phyloP scores from a whole-genome alignment of 2,888 invertebrate genomes.

The Conomelus anceps region DNA sequence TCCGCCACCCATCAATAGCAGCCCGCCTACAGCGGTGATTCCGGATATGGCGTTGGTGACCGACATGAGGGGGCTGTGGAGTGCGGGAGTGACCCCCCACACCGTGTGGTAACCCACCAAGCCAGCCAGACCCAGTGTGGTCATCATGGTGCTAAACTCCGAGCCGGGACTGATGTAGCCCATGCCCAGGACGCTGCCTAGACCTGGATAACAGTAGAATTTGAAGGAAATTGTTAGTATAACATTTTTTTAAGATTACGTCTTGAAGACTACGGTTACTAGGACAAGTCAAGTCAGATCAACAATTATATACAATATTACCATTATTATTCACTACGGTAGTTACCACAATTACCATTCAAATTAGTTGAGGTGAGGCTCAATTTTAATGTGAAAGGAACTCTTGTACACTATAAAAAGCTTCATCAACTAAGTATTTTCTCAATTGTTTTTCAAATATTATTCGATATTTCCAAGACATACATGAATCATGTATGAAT shows the following conservation, averaged over 20 bases:
- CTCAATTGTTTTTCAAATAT: no score
- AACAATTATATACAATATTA: no score
- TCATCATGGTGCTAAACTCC: constrained; percentile 80
- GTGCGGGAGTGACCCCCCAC: constrained; percentile 85
- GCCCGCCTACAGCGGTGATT: constrained; percentile 84
- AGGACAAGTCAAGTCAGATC: neutral
- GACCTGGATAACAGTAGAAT: constrained; percentile 44
- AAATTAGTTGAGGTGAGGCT: no score
- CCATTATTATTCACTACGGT: neutral
- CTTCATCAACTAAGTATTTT: no score
- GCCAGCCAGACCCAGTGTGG: constrained; percentile 74
- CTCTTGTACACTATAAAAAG: no score
- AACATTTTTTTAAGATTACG: neutral
- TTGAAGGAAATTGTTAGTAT: neutral
- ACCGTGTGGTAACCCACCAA: constrained; percentile 82
- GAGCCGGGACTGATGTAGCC: constrained; percentile 74
- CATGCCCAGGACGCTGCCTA: constrained; percentile 61
- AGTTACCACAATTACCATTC: neutral
- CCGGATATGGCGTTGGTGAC: constrained; percentile 89
- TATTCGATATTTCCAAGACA: no score
- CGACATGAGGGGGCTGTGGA: constrained; percentile 87
- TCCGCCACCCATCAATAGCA: constrained; percentile 79
- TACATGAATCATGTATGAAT: no score
- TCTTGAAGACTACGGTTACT: neutral
- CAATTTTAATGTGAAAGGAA: no score